Evolutionary conservation across 2,113 vertebrate species (phyloP).

Genomic region (Pygathrix nemaeus): DNA sequence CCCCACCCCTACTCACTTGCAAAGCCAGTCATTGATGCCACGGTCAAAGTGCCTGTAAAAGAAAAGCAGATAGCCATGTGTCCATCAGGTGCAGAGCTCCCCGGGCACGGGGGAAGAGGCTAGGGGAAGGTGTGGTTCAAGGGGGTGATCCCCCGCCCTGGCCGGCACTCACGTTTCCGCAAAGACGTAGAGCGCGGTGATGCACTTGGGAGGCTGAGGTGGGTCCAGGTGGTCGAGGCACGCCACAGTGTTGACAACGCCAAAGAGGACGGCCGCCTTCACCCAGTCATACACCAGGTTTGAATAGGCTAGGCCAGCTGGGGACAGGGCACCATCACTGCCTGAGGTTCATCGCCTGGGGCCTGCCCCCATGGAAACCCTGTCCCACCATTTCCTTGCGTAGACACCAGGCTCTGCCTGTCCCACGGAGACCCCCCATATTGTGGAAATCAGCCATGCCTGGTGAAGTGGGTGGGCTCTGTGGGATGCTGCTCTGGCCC

Average conservation of each 20-base stretch:
- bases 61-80: neutral
- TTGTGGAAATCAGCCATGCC: neutral
- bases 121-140: accelerated
- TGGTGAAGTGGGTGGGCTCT: neutral
- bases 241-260: constrained; percentile 92
- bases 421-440: neutral
- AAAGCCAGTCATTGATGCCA: constrained; percentile 97
- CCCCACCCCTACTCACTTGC: constrained; percentile 90
- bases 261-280: constrained; percentile 96
- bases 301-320: constrained; percentile 94
- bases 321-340: neutral
- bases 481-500: neutral
- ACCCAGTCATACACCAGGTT: constrained; percentile 98
- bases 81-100: neutral
- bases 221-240: constrained; percentile 95
- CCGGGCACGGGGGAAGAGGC: accelerated
- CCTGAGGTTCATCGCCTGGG: neutral
- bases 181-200: constrained; percentile 96
- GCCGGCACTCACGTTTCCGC: constrained; percentile 92
- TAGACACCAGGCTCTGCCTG: accelerated
- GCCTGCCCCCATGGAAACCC: neutral
- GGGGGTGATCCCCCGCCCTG: accelerated
- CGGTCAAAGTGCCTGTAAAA: constrained; percentile 94
- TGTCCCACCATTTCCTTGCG: neutral
- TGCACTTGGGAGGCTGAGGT: constrained; percentile 95